Conservation (phyloP, 2,797 vertebrate species). For the Chromis chromis region DNA sequence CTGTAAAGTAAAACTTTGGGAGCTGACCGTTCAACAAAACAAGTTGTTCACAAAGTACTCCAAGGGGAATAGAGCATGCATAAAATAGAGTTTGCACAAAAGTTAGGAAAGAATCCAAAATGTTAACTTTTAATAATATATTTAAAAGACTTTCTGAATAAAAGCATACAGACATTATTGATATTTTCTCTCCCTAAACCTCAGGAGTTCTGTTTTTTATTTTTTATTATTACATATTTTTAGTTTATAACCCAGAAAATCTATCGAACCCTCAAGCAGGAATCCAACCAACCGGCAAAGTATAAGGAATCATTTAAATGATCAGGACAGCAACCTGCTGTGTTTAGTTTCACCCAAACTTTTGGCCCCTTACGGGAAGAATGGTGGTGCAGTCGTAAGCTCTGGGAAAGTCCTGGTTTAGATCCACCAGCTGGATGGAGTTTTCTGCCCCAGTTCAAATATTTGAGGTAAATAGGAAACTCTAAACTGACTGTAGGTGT, state of each 20-base stretch:
- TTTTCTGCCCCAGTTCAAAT: not conserved
- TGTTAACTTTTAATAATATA: not conserved
- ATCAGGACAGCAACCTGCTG: conserved; percentile 1
- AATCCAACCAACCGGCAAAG: conserved; percentile 21
- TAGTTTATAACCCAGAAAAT: conserved; percentile 11
- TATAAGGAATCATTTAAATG: not conserved
- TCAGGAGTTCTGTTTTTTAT: not conserved
- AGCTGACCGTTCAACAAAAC: conserved; percentile 14
- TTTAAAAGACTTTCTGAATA: not conserved
- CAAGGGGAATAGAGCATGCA: conserved; percentile 1
- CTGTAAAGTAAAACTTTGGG: conserved; percentile 16
- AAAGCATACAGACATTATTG: not conserved
- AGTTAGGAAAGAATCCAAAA: not conserved
- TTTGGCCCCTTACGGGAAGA: not conserved
- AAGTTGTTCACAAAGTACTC: conserved; percentile 9
- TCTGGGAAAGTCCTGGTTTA: not conserved
- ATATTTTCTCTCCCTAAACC: conserved; percentile 20
- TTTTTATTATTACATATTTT: not conserved
- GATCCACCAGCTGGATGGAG: no score
- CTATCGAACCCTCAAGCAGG: conserved; percentile 22
- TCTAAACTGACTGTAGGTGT: not conserved
- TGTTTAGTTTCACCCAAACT: conserved; percentile 5
- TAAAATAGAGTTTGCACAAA: not conserved
- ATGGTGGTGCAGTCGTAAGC: not conserved
- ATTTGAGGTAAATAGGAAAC: no score